Base-by-base conservation (phyloP, 2,888 invertebrate species). In the Tanypteryx hageni region DNA sequence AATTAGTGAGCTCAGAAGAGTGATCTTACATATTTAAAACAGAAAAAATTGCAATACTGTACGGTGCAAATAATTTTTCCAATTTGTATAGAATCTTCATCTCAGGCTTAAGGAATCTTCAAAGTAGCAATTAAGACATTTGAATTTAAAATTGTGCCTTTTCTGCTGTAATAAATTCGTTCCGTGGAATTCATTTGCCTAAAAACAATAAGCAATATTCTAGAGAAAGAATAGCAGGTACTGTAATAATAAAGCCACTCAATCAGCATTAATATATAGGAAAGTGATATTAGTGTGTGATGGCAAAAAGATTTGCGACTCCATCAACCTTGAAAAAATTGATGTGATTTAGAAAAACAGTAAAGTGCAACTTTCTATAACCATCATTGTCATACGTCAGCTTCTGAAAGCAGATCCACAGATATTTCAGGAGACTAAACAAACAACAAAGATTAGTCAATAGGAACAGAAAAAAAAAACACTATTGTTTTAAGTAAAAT, bases 61-160 rank as follows among this genome's bases (percentile, higher is more conserved):
- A 44, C 31, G 44, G 89, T 68, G 89, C 89, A 89, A 68, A 68
- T 89, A 11, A 89, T 44, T 44, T 44, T 64, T 89, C 11, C 16
- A 89, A 56, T 18, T 68, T 18, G 44, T 64, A 89, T 16, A 64
- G 64, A 44, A 13, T 89, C 11, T 64, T n/a, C 9, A 68, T n/a
- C 44, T 27, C 76, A 76, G 22, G 18, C 83, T 83, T 83, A 57
- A 56, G 18, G 44, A 83, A 56, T n/a, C 44, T 83, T n/a, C 5
- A 83, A 16, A 83, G 13, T 64, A 11, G 5, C n/a, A 8, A 0
- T 83, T 57, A 56, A 18, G 10, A 86, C 27, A 22, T 61, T 61
- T 14, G 27, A 58, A 61, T 86, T 3, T 85, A 85, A 22, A 31
- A 22, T 22, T 59, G 76, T 76, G 76, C 76, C 76, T 76, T 76